phyloP scores from a whole-genome alignment of 2,888 invertebrate species.

The Aproaerema taeniolella region DNA sequence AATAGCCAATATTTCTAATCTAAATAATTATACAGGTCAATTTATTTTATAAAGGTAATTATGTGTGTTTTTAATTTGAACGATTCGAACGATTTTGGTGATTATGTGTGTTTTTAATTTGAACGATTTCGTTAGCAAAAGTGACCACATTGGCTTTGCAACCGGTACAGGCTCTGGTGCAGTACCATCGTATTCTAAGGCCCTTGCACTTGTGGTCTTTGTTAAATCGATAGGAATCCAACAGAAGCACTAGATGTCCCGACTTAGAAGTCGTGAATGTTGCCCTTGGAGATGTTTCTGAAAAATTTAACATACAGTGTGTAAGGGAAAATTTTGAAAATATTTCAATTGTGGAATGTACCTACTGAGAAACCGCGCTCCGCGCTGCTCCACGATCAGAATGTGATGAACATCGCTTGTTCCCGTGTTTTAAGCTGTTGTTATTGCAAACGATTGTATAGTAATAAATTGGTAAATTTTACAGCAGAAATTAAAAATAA shows the following conservation, averaged over 20 bases:
- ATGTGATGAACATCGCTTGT: not conserved
- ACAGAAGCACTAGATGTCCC: not conserved
- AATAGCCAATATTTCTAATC: not conserved
- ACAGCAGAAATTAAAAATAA: too few species aligned
- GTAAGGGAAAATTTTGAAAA: not conserved
- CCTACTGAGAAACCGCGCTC: too few species aligned
- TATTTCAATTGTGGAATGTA: not conserved
- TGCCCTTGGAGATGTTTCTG: not conserved
- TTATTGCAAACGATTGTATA: too few species aligned
- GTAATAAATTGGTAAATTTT: too few species aligned
- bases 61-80: too few species aligned
- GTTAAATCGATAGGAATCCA: slow-evolving; percentile 2
- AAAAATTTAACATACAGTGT: not conserved
- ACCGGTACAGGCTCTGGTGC: not conserved
- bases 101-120: not conserved
- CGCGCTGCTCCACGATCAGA: too few species aligned
- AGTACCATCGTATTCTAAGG: not conserved
- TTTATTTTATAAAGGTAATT: too few species aligned
- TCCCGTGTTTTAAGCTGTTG: too few species aligned
- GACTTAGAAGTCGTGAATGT: not conserved
- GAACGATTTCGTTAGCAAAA: not conserved
- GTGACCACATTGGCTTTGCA: slow-evolving; percentile 1
- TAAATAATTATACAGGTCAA: too few species aligned
- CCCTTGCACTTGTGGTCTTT: not conserved
- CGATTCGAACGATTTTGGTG: too few species aligned